Evolutionary conservation across 2,113 vertebrate species (phyloP).

Genomic region (Cyanistes caeruleus): DNA sequence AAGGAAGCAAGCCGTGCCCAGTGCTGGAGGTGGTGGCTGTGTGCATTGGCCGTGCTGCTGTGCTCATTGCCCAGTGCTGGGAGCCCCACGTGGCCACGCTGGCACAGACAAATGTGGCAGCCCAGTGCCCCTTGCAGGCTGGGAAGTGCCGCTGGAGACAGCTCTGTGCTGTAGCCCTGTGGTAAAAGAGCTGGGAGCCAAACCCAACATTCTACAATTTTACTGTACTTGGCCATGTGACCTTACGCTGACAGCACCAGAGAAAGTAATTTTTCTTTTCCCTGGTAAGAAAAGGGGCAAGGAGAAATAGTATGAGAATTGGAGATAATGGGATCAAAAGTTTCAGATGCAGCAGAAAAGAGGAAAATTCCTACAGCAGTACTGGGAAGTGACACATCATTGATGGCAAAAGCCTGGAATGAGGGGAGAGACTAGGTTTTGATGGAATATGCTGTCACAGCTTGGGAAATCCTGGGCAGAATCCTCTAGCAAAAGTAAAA

Average conservation of each 20-base stretch:
- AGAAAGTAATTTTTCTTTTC: background rate
- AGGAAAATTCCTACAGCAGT: background rate
- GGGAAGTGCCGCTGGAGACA: background rate
- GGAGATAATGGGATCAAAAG: background rate
- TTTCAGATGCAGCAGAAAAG: background rate
- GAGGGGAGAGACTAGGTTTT: background rate
- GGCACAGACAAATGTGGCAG: rapidly evolving
- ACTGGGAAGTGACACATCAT: background rate
- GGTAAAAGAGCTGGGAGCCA: background rate
- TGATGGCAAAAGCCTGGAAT: background rate
- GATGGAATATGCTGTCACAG: background rate
- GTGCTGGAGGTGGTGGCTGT: rapidly evolving
- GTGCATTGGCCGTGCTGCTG: background rate
- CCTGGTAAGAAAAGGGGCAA: background rate
- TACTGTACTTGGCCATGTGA: background rate
- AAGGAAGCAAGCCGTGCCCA: rapidly evolving
- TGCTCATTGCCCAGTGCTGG: background rate
- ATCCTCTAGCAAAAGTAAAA: background rate
- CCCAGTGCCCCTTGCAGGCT: background rate
- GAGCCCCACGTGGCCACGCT: background rate
- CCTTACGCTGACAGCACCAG: rapidly evolving
- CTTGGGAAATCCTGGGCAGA: background rate
- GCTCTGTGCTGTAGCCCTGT: background rate
- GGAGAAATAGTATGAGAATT: background rate
- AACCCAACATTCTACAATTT: background rate